Conservation (phyloP, 2,888 invertebrate species). For the Theristus sp. region DNA sequence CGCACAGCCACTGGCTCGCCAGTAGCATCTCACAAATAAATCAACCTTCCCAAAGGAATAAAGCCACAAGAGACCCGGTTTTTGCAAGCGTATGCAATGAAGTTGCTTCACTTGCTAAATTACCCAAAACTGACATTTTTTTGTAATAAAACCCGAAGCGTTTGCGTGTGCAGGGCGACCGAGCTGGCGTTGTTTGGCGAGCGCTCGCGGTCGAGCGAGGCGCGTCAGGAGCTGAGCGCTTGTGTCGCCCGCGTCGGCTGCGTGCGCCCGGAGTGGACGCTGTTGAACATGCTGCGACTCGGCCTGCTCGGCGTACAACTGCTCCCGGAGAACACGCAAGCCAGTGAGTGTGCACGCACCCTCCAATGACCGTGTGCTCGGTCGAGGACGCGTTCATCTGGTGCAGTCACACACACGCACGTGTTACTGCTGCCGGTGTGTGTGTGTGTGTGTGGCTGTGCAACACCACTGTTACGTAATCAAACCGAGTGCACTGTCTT, state of each 20-base stretch:
- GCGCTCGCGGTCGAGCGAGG: background rate
- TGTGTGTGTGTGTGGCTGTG: no score
- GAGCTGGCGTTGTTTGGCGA: background rate
- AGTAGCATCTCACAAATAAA: no score
- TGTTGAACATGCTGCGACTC: slow-evolving; percentile 55
- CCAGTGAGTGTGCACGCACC: slow-evolving; percentile 40
- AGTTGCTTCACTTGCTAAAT: no score
- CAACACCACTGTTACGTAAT: no score
- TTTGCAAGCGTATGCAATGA: no score
- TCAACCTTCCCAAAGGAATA: no score
- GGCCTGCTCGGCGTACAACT: slow-evolving; percentile 54
- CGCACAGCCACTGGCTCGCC: no score
- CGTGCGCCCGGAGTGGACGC: slow-evolving; percentile 38
- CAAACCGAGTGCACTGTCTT: no score
- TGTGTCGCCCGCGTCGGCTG: background rate
- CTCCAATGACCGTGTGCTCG: background rate
- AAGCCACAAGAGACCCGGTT: no score
- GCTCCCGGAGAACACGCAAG: slow-evolving; percentile 52
- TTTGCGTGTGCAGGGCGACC: background rate
- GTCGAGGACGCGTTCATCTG: background rate
- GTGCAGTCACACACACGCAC: no score
- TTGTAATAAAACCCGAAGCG: background rate
- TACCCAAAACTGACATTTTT: no score
- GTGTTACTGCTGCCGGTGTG: no score
- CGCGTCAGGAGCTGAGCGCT: background rate